Evolutionary conservation across 2,888 invertebrate genomes (phyloP).

Genomic region (Lagria hirta): DNA sequence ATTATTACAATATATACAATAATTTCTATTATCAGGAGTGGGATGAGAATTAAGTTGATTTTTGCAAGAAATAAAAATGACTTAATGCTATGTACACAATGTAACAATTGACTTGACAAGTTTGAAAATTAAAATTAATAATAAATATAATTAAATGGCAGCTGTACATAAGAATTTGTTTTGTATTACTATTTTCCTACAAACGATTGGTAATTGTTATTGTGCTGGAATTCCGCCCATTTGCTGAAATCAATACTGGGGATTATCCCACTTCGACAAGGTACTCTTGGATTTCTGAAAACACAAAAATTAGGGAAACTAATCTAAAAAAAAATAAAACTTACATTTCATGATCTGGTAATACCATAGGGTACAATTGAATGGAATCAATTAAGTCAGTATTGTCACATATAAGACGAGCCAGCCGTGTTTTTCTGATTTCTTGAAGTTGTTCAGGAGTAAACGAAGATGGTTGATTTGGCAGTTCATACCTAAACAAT

Average conservation of each 20-base stretch:
- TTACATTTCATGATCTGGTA: conserved; percentile 92
- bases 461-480: conserved; percentile 89
- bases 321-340: conserved; percentile 46
- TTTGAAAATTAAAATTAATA: no score
- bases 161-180: conserved; percentile 26
- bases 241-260: conserved; percentile 86
- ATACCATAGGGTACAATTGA: conserved; percentile 88
- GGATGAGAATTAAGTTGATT: no score
- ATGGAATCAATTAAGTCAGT: conserved; percentile 89
- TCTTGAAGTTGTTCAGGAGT: conserved; percentile 83
- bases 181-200: conserved; percentile 32
- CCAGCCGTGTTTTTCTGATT: conserved; percentile 76
- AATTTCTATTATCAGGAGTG: no score
- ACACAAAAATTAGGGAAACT: no score
- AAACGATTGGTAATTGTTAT: conserved; percentile 27
- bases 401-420: conserved; percentile 87
- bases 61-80: no score
- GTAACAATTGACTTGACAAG: no score
- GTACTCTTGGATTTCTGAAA: conserved; percentile 86
- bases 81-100: no score
- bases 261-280: conserved; percentile 84
- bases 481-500: conserved; percentile 73
- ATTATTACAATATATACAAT: no score
- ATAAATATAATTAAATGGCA: conserved; percentile 33
- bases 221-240: conserved; percentile 71